Conservation (phyloP, 2,113 vertebrate species). For the Tonatia bakeri region DNA sequence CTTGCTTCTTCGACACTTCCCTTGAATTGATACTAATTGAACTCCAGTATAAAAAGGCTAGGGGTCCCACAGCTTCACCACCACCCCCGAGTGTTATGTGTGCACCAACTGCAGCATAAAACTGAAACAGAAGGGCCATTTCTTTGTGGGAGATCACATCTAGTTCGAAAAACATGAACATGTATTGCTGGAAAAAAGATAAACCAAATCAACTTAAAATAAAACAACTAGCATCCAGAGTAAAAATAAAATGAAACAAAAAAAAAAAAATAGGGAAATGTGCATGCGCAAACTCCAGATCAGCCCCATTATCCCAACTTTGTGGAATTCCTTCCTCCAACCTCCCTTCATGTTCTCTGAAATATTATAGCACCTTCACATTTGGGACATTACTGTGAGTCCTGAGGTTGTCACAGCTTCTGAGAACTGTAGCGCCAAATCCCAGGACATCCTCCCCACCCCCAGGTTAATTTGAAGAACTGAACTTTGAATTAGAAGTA, state of each 20-base stretch:
- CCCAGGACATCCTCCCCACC: rapidly evolving
- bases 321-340: not conserved
- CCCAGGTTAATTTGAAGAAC: not conserved
- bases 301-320: not conserved
- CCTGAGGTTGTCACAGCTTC: not conserved
- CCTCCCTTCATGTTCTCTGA: not conserved
- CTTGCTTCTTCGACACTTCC: not conserved
- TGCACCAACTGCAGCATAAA: not conserved
- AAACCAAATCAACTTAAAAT: not conserved
- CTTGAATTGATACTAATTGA: not conserved
- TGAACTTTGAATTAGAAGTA: not conserved
- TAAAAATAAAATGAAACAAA: not conserved
- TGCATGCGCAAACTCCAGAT: not conserved
- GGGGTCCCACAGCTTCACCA: not conserved
- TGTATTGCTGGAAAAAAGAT: not conserved
- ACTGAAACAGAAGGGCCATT: not conserved
- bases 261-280: not conserved
- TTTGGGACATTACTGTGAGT: not conserved
- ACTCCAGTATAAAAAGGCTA: not conserved
- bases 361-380: not conserved
- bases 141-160: not conserved
- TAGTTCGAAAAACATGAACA: not conserved
- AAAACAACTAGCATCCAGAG: not conserved
- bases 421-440: not conserved
- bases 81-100: not conserved